Evolutionary conservation across 2,888 invertebrate species (phyloP).

Genomic region (Cheilosia impressa): DNA sequence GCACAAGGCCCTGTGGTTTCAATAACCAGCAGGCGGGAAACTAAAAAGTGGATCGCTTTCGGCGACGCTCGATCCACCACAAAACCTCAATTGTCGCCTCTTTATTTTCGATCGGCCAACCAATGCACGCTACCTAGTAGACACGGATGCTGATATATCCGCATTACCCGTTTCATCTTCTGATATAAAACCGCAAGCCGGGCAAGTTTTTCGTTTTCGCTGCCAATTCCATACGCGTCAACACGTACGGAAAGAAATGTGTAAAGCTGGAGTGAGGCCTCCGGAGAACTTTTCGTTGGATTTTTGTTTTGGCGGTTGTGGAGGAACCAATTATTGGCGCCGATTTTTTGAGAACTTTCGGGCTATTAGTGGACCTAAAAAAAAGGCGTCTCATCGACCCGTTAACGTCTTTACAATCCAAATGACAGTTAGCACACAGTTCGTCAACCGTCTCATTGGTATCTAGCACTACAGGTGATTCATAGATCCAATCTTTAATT

Average conservation of each 20-base stretch:
- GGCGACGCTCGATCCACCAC: constrained; percentile 30
- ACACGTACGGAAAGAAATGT: constrained; percentile 5
- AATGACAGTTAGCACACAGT: neutral
- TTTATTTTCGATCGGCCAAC: too few relatives aligned
- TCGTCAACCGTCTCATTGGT: constrained; percentile 21
- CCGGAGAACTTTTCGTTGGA: constrained; percentile 70
- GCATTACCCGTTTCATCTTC: constrained; percentile 49
- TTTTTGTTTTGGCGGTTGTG: constrained; percentile 75
- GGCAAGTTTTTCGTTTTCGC: constrained; percentile 50
- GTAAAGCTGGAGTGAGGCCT: constrained; percentile 68
- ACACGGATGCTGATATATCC: constrained; percentile 71
- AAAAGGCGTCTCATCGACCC: constrained; percentile 36
- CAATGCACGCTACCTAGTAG: too few relatives aligned
- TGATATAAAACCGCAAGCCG: neutral
- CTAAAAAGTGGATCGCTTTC: constrained; percentile 14
- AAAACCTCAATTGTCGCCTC: too few relatives aligned
- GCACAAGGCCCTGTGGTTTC: constrained; percentile 47
- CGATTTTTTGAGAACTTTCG: constrained; percentile 66
- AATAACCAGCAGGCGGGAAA: constrained; percentile 34
- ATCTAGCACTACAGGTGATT: neutral
- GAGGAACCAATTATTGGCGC: constrained; percentile 73
- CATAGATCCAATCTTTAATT: neutral
- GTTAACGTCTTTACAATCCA: constrained; percentile 19
- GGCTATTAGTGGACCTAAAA: constrained; percentile 55
- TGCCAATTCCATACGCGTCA: constrained; percentile 63